These are phyloP conservation scores for Ectemnius lituratus DNA, from an alignment of 2,888 invertebrate genomes.

Conservation along the genomic window DNA sequence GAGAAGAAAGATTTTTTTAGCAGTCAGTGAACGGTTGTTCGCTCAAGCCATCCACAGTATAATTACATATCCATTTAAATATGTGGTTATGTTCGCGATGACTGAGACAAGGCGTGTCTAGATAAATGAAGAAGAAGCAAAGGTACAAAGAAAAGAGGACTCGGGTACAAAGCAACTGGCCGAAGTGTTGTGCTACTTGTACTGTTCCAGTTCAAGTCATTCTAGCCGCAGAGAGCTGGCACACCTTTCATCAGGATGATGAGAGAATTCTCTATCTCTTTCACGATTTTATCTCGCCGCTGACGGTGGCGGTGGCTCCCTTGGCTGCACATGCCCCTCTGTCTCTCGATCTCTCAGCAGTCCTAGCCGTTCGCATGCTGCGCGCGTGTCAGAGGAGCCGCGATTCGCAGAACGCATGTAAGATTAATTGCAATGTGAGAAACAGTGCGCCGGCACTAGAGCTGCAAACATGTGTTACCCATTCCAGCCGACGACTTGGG, in stretches of 20 bases:
- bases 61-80: no score
- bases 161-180: neutral
- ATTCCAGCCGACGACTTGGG: constrained; percentile 58
- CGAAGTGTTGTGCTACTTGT: constrained; percentile 3
- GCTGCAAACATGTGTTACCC: constrained; percentile 60
- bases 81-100: neutral
- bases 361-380: constrained; percentile 13
- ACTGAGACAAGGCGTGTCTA: neutral
- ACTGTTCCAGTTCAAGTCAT: neutral
- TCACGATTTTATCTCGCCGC: constrained; percentile 9
- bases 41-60: no score
- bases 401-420: constrained; percentile 56
- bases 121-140: neutral
- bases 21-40: no score
- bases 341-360: constrained; percentile 1
- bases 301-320: neutral
- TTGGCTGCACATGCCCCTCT: neutral
- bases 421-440: constrained; percentile 57
- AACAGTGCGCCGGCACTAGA: constrained; percentile 46
- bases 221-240: constrained; percentile 11
- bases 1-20: no score
- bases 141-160: neutral
- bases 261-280: constrained; percentile 11
- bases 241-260: constrained; percentile 30
- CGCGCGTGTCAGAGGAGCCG: constrained; percentile 40